phyloP scores from a whole-genome alignment of 2,113 vertebrate species.

The Miniopterus natalensis region DNA sequence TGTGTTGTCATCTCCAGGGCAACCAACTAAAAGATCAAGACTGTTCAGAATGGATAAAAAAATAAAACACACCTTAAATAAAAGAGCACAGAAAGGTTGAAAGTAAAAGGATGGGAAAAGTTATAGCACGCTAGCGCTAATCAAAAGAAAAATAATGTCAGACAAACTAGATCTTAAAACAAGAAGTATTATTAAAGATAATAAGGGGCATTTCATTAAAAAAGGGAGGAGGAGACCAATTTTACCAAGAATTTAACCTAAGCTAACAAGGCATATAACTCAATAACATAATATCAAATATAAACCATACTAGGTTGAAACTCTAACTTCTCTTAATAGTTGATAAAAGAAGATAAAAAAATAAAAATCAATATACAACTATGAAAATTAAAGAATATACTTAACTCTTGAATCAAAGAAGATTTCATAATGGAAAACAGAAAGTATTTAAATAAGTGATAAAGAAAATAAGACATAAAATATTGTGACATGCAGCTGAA shows the following conservation, averaged over 20 bases:
- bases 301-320: background rate
- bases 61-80: conserved; percentile 18
- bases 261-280: background rate
- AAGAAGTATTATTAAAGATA: conserved; percentile 8
- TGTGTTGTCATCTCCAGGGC: background rate
- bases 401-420: conserved; percentile 1
- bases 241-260: conserved; percentile 9
- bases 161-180: conserved; percentile 11
- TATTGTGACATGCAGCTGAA: background rate
- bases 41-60: background rate
- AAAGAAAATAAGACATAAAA: conserved; percentile 20
- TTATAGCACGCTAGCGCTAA: background rate
- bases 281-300: conserved; percentile 22
- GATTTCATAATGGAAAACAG: background rate
- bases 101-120: background rate
- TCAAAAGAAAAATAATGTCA: background rate
- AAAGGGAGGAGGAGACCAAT: background rate
- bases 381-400: background rate
- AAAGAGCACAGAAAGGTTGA: background rate
- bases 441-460: background rate
- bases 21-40: conserved; percentile 48
- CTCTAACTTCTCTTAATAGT: background rate
- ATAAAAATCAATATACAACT: background rate
- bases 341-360: background rate
- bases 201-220: conserved; percentile 19